Evolutionary conservation across 35 echinoderm and acorn worm species (phyloP).

Genomic region (Chiridota heheva): DNA sequence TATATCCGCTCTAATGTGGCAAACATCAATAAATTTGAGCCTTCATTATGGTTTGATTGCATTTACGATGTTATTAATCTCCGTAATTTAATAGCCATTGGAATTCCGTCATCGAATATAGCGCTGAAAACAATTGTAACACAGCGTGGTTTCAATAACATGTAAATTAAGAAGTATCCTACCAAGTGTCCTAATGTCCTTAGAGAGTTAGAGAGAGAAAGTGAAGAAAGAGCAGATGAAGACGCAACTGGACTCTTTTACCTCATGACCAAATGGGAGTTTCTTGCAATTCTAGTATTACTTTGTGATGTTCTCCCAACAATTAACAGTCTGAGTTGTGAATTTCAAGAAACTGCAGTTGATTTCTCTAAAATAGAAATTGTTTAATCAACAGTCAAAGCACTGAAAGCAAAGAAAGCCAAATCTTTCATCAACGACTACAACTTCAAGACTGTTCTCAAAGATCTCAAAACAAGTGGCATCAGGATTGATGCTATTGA

Average conservation of each 20-base stretch:
- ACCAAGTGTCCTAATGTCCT: conserved; percentile 21
- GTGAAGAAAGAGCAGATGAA: background rate
- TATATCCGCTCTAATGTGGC: too few species aligned
- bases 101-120: too few species aligned
- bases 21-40: too few species aligned
- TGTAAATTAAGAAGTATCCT: background rate
- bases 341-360: background rate
- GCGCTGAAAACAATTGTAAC: too few species aligned
- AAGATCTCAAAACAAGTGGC: too few species aligned
- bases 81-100: too few species aligned
- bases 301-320: conserved; percentile 20
- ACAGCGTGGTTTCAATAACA: too few species aligned
- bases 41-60: too few species aligned
- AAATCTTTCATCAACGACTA: too few species aligned
- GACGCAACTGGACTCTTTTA: background rate
- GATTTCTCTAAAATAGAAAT: background rate
- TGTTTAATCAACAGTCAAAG: background rate
- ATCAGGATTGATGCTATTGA: too few species aligned
- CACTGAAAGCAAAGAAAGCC: background rate
- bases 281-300: background rate
- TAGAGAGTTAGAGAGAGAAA: conserved; percentile 18
- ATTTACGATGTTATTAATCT: too few species aligned
- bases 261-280: background rate
- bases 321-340: background rate
- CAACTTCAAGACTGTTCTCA: too few species aligned